Percentiles rank a stretch among this genome's conserved stretches.
Evolutionary conservation across 2,797 vertebrate species (phyloP).

Genomic region (Sus cebifrons): DNA sequence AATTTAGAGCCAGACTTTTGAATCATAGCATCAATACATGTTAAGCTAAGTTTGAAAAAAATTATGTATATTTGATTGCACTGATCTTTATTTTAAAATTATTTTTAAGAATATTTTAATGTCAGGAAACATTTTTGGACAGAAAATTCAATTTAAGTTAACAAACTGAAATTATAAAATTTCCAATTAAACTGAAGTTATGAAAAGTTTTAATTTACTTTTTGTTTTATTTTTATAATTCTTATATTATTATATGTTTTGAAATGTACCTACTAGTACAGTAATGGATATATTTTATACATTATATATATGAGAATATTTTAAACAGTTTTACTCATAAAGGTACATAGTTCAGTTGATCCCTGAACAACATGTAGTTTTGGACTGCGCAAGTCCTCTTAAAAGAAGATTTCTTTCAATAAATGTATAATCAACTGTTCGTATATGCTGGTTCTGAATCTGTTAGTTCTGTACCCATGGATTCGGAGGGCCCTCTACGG

Average conservation of each 20-base stretch:
- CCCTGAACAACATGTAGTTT: not conserved
- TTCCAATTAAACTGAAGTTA: not conserved
- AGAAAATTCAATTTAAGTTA: not conserved
- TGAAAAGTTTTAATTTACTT: not conserved
- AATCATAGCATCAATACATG: conserved; percentile 15
- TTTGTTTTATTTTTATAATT: not conserved
- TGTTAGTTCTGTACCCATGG: not conserved
- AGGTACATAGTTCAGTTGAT: not conserved
- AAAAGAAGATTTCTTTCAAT: not conserved
- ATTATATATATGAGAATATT: not conserved
- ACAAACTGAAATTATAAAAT: not conserved
- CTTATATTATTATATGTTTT: not conserved
- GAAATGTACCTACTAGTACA: not conserved
- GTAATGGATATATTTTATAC: not conserved
- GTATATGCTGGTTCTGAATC: not conserved
- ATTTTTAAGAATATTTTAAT: conserved; percentile 18
- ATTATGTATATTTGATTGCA: not conserved
- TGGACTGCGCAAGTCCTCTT: not conserved
- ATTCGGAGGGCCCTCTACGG: not conserved
- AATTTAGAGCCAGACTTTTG: not conserved
- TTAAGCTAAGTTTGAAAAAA: conserved; percentile 9
- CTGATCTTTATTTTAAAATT: not conserved
- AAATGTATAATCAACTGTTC: not conserved
- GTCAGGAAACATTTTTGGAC: not conserved
- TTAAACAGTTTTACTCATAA: not conserved